A percentile compares a stretch with the other conserved stretches of the same genome.
phyloP scores from a whole-genome alignment of 2,888 invertebrate genomes.

The Diplolepis rosae region DNA sequence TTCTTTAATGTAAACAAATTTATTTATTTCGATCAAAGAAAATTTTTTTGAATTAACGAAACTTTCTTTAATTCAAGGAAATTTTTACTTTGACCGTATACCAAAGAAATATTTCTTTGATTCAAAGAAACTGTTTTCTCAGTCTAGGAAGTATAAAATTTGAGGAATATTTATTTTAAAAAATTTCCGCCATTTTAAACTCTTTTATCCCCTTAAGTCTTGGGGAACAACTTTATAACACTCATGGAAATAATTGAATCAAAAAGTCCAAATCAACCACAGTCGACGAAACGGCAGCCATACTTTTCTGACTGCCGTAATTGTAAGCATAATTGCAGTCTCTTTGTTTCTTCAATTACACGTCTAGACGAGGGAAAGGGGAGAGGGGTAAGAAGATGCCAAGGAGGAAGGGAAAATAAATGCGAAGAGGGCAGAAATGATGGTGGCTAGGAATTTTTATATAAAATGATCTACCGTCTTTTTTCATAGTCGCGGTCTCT shows the following conservation, averaged over 20 bases:
- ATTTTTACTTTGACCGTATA: too few relatives aligned
- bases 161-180: too few relatives aligned
- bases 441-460: slow-evolving; percentile 62
- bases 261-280: slow-evolving; percentile 58
- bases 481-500: slow-evolving; percentile 43
- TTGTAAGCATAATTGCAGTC: slow-evolving; percentile 69
- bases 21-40: too few relatives aligned
- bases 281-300: slow-evolving; percentile 55
- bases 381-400: slow-evolving; percentile 21
- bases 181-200: too few relatives aligned
- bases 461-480: slow-evolving; percentile 60
- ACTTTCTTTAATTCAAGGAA: too few relatives aligned
- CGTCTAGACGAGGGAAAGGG: slow-evolving; percentile 64
- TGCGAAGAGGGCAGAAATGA: slow-evolving; percentile 48
- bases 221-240: slow-evolving; percentile 43
- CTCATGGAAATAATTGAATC: slow-evolving; percentile 63
- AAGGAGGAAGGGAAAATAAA: slow-evolving; percentile 44
- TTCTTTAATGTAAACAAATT: too few relatives aligned
- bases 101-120: too few relatives aligned
- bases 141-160: too few relatives aligned
- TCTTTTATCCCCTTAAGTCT: too few relatives aligned
- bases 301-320: slow-evolving; percentile 59
- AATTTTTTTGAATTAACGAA: too few relatives aligned
- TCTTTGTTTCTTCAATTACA: slow-evolving; percentile 73
- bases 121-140: too few relatives aligned